Evolutionary conservation across 1,140 invertebrate species (phyloP), one percentile per base, ranked within the genome.

Genomic region (Drosophila micromelanica): DNA sequence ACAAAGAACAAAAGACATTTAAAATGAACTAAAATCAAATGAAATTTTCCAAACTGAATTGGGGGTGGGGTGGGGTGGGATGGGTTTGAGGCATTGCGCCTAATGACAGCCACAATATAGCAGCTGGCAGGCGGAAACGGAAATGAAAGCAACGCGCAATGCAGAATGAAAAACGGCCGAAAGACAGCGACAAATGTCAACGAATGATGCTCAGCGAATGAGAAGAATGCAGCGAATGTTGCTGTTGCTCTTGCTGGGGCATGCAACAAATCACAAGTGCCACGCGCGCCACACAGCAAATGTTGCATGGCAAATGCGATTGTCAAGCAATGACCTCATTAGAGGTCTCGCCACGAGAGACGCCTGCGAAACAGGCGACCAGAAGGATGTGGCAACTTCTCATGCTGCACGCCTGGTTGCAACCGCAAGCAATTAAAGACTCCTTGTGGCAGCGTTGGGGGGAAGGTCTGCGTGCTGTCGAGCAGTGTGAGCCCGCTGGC

Each of bases 1-100:
- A 87, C 75, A 76, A 73, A 77, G 82, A 80, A 89, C 84, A 82
- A 89, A 87, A 89, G 84, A 80, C 79, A 89, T 70, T 89, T 89
- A 84, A 89, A 89, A 89, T 89, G 84, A 89, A 89, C 84, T 89
- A 84, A 89, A 89, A 89, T 89, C 85, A 89, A 89, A 89, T 89
- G 84, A 89, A 89, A 84, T 89, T 76, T 74, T 48, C 65, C 62
- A n/a, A 49, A 35, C 32, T 27, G 62, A 13, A 64, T 20, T 20
- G 49, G 37, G 43, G n/a, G n/a, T n/a, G n/a, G n/a, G n/a, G n/a
- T n/a, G n/a, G n/a, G n/a, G n/a, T n/a, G 32, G 3, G 45, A 17
- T 20, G n/a, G 20, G 20, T 2, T 23, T 20, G 7, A 20, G 43
- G 48, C 46, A 27, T 27, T 60, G 38, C 55, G 76, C 80, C 79